A percentile compares a stretch with the other conserved stretches of the same genome.
Conservation (phyloP, 2,113 vertebrate species). For the Pedionomus torquatus region DNA sequence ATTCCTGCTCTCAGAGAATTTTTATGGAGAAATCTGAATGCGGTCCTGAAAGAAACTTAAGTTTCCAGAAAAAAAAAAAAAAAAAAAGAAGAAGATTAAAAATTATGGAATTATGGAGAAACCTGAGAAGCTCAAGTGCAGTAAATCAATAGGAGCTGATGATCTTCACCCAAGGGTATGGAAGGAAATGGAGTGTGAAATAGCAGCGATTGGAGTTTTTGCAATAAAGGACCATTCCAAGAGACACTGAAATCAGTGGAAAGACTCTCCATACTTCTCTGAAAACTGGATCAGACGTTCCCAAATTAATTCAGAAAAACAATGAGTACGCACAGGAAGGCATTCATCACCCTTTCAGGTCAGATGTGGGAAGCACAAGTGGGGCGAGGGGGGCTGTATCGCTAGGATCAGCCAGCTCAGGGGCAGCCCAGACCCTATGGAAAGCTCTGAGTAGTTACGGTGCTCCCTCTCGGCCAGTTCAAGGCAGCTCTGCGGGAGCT, state of each 20-base stretch:
- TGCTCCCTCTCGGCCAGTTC: neutral
- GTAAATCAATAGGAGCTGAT: conserved; percentile 45
- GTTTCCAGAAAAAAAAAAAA: neutral
- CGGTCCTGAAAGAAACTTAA: conserved; percentile 26
- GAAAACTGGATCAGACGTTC: neutral
- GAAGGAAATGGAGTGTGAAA: conserved; percentile 60
- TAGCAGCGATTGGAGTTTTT: conserved; percentile 43
- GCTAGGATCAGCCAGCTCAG: neutral
- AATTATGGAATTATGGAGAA: neutral
- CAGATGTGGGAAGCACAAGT: neutral
- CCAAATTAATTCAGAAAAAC: neutral
- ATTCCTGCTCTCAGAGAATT: conserved; percentile 36
- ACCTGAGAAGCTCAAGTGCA: conserved; percentile 27
- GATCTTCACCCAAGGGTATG: conserved; percentile 51
- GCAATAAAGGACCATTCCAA: conserved; percentile 4
- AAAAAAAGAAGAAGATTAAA: neutral
- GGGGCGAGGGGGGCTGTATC: neutral
- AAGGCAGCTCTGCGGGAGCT: neutral
- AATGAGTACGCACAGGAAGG: neutral
- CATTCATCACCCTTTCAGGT: neutral
- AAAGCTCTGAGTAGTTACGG: neutral
- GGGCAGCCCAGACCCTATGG: neutral
- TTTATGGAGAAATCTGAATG: conserved; percentile 45
- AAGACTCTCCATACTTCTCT: neutral
- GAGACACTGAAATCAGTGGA: conserved; percentile 12